phyloP scores from a whole-genome alignment of 2,113 vertebrate genomes.

The Polypterus bichir region DNA sequence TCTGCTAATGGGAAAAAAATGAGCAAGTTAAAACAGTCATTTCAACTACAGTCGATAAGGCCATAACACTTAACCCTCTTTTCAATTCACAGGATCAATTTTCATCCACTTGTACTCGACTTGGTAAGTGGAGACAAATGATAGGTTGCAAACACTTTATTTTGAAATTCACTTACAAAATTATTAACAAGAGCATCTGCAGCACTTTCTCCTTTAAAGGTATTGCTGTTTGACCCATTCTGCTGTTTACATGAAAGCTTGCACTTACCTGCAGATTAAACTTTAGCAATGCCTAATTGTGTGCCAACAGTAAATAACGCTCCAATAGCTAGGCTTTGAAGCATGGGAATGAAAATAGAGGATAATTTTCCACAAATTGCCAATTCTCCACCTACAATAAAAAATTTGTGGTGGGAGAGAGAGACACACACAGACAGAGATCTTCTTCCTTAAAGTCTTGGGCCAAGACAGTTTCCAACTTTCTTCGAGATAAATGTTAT shows the following conservation, averaged over 20 bases:
- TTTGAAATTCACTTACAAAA: slow-evolving; percentile 78
- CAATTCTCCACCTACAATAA: slow-evolving; percentile 59
- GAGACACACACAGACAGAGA: slow-evolving; percentile 28
- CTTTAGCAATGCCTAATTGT: slow-evolving; percentile 67
- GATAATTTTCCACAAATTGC: slow-evolving; percentile 64
- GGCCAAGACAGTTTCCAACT: slow-evolving; percentile 59
- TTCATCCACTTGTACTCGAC: slow-evolving; percentile 77
- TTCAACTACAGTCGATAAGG: slow-evolving; percentile 74
- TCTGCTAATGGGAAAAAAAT: slow-evolving; percentile 83
- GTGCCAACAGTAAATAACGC: slow-evolving; percentile 56
- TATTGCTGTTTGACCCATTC: slow-evolving; percentile 57
- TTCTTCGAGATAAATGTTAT: slow-evolving; percentile 77
- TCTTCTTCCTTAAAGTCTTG: slow-evolving; percentile 67
- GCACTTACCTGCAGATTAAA: slow-evolving; percentile 75
- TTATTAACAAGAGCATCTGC: slow-evolving; percentile 57
- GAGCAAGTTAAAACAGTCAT: slow-evolving; percentile 72
- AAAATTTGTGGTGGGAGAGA: slow-evolving; percentile 26
- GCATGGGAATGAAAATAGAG: slow-evolving; percentile 52
- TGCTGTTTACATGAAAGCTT: slow-evolving; percentile 61
- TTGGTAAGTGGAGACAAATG: slow-evolving; percentile 82
- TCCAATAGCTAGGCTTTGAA: slow-evolving; percentile 54
- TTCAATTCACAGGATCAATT: slow-evolving; percentile 91
- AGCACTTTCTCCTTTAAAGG: slow-evolving; percentile 56
- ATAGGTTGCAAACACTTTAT: slow-evolving; percentile 84
- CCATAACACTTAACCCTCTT: slow-evolving; percentile 70